phyloP scores from a whole-genome alignment of 2,113 vertebrate species.

The Callopanchax toddi region DNA sequence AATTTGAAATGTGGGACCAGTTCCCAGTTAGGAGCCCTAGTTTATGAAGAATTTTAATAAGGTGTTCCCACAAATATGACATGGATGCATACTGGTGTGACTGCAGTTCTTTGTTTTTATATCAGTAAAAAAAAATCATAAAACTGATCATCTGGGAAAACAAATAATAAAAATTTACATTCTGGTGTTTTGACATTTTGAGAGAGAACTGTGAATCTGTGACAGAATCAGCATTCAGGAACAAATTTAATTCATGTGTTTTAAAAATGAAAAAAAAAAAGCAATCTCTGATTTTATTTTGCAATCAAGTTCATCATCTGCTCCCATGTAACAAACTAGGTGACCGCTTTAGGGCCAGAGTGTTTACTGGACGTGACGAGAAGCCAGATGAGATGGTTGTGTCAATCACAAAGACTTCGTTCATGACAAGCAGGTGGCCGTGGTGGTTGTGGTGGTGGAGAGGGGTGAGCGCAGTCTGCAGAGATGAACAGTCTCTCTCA shows the following conservation, averaged over 20 bases:
- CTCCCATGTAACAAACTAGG: constrained; percentile 54
- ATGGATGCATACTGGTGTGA: too few species aligned
- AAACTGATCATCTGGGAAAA: too few species aligned
- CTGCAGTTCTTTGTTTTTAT: too few species aligned
- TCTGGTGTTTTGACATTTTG: constrained; percentile 22
- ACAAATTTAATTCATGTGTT: not conserved
- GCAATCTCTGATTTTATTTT: constrained; percentile 7
- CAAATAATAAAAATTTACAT: constrained; percentile 22
- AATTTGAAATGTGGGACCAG: too few species aligned
- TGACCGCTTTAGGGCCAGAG: constrained; percentile 47
- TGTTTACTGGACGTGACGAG: constrained; percentile 65
- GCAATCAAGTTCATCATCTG: constrained; percentile 60
- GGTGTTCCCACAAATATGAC: too few species aligned
- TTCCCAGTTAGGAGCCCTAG: too few species aligned
- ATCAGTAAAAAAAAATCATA: too few species aligned
- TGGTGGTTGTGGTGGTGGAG: constrained; percentile 25
- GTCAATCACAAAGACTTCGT: constrained; percentile 77
- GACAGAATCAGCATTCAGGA: constrained; percentile 28
- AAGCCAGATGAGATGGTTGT: constrained; percentile 63
- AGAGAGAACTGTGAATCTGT: constrained; percentile 36
- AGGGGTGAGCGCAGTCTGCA: constrained; percentile 44
- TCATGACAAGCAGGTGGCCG: constrained; percentile 76
- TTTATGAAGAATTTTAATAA: too few species aligned
- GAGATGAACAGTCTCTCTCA: constrained; percentile 65
- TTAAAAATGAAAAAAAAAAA: not conserved